These are phyloP conservation scores for Intellagama lesueurii DNA, from an alignment of 2,797 vertebrate species.

Conservation along the genomic window DNA sequence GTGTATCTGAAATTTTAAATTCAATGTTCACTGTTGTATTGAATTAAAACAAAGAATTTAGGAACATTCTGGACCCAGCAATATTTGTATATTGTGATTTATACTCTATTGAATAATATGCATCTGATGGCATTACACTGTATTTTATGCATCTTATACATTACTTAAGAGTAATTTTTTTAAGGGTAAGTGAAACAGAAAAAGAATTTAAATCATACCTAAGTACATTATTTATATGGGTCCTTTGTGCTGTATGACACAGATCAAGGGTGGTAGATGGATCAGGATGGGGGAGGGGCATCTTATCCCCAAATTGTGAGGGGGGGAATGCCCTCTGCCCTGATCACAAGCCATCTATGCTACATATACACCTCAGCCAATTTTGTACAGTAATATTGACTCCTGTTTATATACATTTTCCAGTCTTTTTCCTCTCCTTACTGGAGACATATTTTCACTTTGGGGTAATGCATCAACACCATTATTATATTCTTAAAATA, in stretches of 20 bases:
- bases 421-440: not conserved
- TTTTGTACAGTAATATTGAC: not conserved
- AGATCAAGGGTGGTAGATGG: too few species aligned
- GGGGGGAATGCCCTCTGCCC: too few species aligned
- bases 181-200: not conserved
- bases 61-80: not conserved
- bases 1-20: not conserved
- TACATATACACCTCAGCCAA: not conserved
- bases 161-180: too few species aligned
- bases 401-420: not conserved
- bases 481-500: too few species aligned
- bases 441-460: not conserved
- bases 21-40: not conserved
- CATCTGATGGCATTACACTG: too few species aligned
- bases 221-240: not conserved
- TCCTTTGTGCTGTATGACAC: too few species aligned
- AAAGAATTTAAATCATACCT: not conserved
- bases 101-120: not conserved
- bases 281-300: too few species aligned
- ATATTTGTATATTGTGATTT: not conserved
- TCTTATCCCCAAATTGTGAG: too few species aligned
- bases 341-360: not conserved
- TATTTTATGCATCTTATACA: too few species aligned
- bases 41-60: not conserved
- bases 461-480: not conserved